Conservation (phyloP, 2,113 vertebrate species). For the Holacanthus passer region DNA sequence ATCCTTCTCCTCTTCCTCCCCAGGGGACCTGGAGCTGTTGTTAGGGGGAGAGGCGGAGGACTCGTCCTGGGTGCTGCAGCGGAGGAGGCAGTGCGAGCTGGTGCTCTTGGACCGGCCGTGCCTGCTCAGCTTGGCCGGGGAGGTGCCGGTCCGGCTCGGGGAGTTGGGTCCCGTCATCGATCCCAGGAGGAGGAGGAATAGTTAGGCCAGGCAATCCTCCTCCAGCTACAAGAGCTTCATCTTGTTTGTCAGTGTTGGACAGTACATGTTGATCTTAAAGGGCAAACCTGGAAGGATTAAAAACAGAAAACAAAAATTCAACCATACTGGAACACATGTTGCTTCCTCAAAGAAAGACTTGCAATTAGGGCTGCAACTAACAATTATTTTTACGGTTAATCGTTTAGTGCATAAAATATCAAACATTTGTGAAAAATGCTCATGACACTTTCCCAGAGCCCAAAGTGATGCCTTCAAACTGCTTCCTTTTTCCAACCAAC, state of each 20-base stretch:
- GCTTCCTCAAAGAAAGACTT: neutral
- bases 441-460: too few relatives aligned
- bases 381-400: too few relatives aligned
- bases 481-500: too few relatives aligned
- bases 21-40: constrained; percentile 84
- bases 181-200: constrained; percentile 37
- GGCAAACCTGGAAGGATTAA: constrained; percentile 20
- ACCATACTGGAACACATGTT: neutral
- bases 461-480: too few relatives aligned
- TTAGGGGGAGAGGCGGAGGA: constrained; percentile 69
- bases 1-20: constrained; percentile 93
- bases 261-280: constrained; percentile 51
- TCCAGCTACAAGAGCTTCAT: constrained; percentile 45
- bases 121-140: constrained; percentile 84
- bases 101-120: constrained; percentile 90
- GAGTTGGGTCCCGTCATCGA: constrained; percentile 89
- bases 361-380: too few relatives aligned
- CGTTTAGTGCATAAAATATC: too few relatives aligned
- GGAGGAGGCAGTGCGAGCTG: constrained; percentile 80
- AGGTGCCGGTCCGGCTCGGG: constrained; percentile 75
- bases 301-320: neutral
- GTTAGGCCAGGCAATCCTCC: constrained; percentile 37
- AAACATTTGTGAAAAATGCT: too few relatives aligned
- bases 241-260: constrained; percentile 1
- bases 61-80: constrained; percentile 66